Evolutionary conservation across 2,888 invertebrate genomes (phyloP), one percentile per base, ranked within the genome.

Genomic region (Aspidapion aeneum): DNA sequence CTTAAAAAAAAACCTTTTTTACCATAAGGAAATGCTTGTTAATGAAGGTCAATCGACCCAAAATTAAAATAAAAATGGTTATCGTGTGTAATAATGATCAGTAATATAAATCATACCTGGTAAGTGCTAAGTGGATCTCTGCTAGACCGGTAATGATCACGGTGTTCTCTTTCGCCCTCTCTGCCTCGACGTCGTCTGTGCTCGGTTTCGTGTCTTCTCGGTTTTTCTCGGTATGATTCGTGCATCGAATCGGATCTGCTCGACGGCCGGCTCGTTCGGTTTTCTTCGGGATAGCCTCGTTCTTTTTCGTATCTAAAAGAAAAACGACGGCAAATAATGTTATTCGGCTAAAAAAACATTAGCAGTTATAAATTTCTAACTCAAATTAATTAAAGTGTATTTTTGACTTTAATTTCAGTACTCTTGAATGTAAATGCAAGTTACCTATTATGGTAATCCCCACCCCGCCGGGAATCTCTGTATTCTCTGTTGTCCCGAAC

Each of bases 161-260:
- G 70, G n/a, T n/a, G n/a, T 49, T 73, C 75, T 62, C 73, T 76
- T 7, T 78, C 75, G 69, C 68, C 57, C 21, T 72, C 70, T 35
- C 68, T 63, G 21, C 63, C 61, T 21, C 73, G 69, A 35, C 75
- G 66, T 49, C 77, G 74, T 50, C 75, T 71, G 69, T 79, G 78
- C 55, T 81, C 81, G 64, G 81, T 78, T 60, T 80, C 74, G 21
- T 73, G 72, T 73, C 62, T 69, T 65, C 75, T 73, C n/a, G n/a
- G n/a, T n/a, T n/a, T n/a, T 20, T 77, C 76, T 52, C 77, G 71
- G 63, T 75, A 78, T 1, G 78, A 74, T 61, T 80, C 79, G 35
- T 78, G 79, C 74, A 80, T 74, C 1, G 79, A 79, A 73, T 80
- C 81, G 1, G 80, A 78, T 51, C 80, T 73, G 71, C 81, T 81